Evolutionary conservation across 2,113 vertebrate genomes (phyloP), one percentile per base, ranked within the genome.

Genomic region (Gadus macrocephalus): DNA sequence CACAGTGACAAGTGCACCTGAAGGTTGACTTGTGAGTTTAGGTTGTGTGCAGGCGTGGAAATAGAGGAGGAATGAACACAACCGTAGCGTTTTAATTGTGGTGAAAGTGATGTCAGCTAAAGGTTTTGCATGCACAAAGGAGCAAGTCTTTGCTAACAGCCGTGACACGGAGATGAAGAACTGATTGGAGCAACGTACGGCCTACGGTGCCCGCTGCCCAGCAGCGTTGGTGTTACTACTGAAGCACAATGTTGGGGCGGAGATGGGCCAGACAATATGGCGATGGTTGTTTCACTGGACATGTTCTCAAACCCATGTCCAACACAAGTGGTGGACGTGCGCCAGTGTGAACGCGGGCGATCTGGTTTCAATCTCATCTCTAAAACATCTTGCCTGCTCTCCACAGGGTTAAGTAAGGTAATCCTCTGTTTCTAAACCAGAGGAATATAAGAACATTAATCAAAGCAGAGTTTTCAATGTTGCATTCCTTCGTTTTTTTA

Each of bases 311-410:
- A 73, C 63, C 65, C 59, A n/a, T 53, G 73, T 84, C 68, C 70
- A 82, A 79, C 62, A 76, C 76, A 83, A 83, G 69, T 64, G 67
- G 77, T 82, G 82, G 81, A 80, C 72, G 74, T 19, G 71, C 69
- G 83, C 82, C 85, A 87, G 77, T 31, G 71, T 76, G 80, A 82
- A 81, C 72, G 85, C 8, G 67, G 75, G 79, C 74, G 77, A 85
- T 87, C 86, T 89, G 89, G 75, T 86, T 85, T 85, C 78, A 82
- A 81, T 87, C 80, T 82, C 72, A 77, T 68, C 56, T 70, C 62
- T 71, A 66, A 81, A 79, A 72, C 15, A 15, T 81, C 71, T 85
- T 66, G 71, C 76, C 83, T 70, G 66, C 74, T 79, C 81, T 86
- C 76, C 71, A 6, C 9, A 78, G 80, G 87, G 85, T 87, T 69